Evolutionary conservation across 2,797 vertebrate species (phyloP).

Genomic region (Acanthurus lineatus): DNA sequence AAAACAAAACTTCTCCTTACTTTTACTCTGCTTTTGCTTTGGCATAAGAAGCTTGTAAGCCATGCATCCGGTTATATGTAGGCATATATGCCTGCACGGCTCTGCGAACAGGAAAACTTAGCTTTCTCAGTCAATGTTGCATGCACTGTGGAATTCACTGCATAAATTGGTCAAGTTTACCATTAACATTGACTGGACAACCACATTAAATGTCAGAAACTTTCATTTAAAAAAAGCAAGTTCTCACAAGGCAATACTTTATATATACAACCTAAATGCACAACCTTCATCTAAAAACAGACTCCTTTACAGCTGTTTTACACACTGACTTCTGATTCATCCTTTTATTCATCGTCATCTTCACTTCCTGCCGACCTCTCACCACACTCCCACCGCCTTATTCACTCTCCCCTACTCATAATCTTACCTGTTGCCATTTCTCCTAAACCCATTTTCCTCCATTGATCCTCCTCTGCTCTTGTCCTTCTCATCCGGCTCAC

Average conservation of each 20-base stretch:
- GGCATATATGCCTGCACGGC: too few species aligned
- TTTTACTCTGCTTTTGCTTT: too few species aligned
- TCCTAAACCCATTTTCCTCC: constrained; percentile 20
- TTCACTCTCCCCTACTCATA: background rate
- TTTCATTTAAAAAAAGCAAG: too few species aligned
- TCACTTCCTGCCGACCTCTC: constrained; percentile 7
- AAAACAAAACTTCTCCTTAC: too few species aligned
- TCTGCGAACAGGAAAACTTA: too few species aligned
- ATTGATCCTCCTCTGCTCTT: constrained; percentile 18
- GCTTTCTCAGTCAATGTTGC: too few species aligned
- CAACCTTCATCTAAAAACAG: constrained; percentile 6
- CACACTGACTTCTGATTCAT: constrained; percentile 24
- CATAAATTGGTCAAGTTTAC: too few species aligned
- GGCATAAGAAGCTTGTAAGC: too few species aligned
- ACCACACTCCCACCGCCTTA: background rate
- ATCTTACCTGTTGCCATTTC: constrained; percentile 9
- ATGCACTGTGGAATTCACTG: too few species aligned
- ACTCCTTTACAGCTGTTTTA: constrained; percentile 29
- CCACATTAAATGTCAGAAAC: too few species aligned
- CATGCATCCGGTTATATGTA: too few species aligned
- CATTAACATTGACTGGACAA: too few species aligned
- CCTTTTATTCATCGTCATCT: constrained; percentile 31
- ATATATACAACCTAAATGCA: background rate
- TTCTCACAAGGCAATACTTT: background rate
- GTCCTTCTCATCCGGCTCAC: constrained; percentile 11